A percentile compares a stretch with the other conserved stretches of the same genome.
Conservation (phyloP, 2,888 invertebrate species). For the Euphydryas editha region DNA sequence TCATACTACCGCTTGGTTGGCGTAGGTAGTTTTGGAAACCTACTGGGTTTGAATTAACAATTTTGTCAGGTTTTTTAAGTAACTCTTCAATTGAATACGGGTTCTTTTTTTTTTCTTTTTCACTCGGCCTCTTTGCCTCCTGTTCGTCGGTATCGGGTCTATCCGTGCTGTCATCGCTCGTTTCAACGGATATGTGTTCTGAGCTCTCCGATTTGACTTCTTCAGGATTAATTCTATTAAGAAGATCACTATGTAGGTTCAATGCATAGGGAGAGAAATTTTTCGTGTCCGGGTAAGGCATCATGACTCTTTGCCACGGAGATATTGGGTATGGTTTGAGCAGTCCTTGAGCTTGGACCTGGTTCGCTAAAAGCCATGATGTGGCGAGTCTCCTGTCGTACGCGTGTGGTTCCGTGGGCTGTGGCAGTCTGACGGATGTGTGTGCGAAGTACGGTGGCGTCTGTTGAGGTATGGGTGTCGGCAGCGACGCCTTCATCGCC, state of each 20-base stretch:
- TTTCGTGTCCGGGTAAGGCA: constrained; percentile 77
- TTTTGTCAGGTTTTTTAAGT: constrained; percentile 90
- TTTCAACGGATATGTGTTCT: constrained; percentile 80
- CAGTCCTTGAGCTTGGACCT: constrained; percentile 76
- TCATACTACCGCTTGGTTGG: constrained; percentile 84
- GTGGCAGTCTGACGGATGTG: constrained; percentile 70
- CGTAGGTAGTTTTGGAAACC: constrained; percentile 76
- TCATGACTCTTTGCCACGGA: constrained; percentile 84
- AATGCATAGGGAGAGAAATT: constrained; percentile 72
- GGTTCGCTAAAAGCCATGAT: constrained; percentile 81
- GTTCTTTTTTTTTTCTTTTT: constrained; percentile 86
- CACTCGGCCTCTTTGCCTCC: constrained; percentile 62
- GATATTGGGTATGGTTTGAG: constrained; percentile 80
- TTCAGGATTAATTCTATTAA: constrained; percentile 68
- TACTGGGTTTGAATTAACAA: constrained; percentile 65
- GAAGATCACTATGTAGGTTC: constrained; percentile 66
- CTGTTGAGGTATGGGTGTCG: constrained; percentile 60
- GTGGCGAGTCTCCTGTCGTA: constrained; percentile 81
- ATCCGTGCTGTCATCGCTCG: constrained; percentile 85
- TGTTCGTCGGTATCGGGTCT: constrained; percentile 74
- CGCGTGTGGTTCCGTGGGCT: constrained; percentile 64
- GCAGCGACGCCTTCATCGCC: constrained; percentile 67
- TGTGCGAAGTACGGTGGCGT: constrained; percentile 73
- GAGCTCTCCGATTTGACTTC: constrained; percentile 73
- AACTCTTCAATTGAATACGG: constrained; percentile 95